Base-by-base conservation (phyloP, 2,888 invertebrate genomes). In the Hypercompe scribonia region DNA sequence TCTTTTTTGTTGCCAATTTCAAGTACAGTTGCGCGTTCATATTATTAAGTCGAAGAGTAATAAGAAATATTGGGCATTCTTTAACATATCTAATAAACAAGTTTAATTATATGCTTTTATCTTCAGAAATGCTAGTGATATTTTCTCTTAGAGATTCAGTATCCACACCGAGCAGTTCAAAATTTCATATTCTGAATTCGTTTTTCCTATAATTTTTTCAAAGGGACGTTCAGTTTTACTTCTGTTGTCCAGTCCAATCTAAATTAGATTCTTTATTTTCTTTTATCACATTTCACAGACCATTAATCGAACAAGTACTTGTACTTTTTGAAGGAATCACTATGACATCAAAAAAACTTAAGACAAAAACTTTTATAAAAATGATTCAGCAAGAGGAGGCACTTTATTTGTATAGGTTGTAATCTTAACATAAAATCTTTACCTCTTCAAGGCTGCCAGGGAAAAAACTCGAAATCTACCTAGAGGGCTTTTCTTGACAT, bases 11-110 rank as follows among this genome's bases (percentile, higher is more conserved):
- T 86, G 84, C 87, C 93, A 94, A 94, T 95, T 94, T 94, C 91
- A 94, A 92, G 93, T 94, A 91, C 90, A 92, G 91, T 89, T 94
- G 91, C 88, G 88, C 89, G 87, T 92, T 94, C 90, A 90, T 91
- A 46, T 46, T 46, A 42, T 42, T 15, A 89, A 91, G 89, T 89
- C 90, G 86, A 87, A 84, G 84, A 84, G 87, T 85, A 85, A 88
- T 83, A 87, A 88, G 83, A 86, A 82, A 81, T 87, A 84, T 81
- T 82, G 82, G 74, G 73, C 74, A 86, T 86, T 85, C 88, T 87
- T 75, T 81, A 78, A 79, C 7, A 46, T 21, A 46, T 21, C 84
- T 82, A 82, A 74, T 83, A 73, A 74, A 74, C 71, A 74, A 74
- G 71, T 78, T 66, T 65, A 71, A 36, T 64, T 68, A 71, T 71